phyloP scores from a whole-genome alignment of 1,140 invertebrate genomes.

The Caenorhabditis tropicalis region DNA sequence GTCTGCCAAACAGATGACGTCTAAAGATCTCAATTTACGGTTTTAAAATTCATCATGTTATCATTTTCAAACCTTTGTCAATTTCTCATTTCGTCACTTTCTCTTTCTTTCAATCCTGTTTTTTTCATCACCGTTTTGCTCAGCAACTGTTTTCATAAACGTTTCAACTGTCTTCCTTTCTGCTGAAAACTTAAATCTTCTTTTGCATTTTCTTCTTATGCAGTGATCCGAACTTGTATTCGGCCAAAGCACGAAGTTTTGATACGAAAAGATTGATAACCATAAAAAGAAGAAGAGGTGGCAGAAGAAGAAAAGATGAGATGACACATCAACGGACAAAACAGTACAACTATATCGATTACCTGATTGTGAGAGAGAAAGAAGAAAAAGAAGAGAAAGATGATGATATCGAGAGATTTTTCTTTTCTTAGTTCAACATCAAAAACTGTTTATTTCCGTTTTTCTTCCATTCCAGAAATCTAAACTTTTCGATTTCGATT shows the following conservation, averaged over 20 bases:
- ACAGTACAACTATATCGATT: conserved; percentile 28
- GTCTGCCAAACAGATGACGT: neutral
- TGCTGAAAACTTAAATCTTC: neutral
- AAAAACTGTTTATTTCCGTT: neutral
- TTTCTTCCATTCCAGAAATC: neutral
- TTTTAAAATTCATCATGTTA: neutral
- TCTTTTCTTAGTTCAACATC: neutral
- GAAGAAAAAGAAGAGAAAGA: neutral
- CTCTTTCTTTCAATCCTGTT: neutral
- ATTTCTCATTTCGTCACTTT: neutral
- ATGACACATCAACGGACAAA: conserved; percentile 23
- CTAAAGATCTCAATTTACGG: neutral
- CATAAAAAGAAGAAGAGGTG: neutral
- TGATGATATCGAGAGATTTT: too few species aligned
- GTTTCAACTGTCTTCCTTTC: too few species aligned
- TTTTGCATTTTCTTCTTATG: neutral
- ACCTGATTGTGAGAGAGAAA: neutral
- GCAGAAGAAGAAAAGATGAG: neutral
- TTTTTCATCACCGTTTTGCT: too few species aligned
- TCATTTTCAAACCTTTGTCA: neutral
- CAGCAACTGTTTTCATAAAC: too few species aligned
- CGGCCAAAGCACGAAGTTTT: neutral
- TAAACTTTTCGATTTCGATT: neutral
- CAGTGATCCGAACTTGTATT: neutral
- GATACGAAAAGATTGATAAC: neutral